Evolutionary conservation across 2,888 invertebrate genomes (phyloP).

Genomic region (Coelinius sp.): DNA sequence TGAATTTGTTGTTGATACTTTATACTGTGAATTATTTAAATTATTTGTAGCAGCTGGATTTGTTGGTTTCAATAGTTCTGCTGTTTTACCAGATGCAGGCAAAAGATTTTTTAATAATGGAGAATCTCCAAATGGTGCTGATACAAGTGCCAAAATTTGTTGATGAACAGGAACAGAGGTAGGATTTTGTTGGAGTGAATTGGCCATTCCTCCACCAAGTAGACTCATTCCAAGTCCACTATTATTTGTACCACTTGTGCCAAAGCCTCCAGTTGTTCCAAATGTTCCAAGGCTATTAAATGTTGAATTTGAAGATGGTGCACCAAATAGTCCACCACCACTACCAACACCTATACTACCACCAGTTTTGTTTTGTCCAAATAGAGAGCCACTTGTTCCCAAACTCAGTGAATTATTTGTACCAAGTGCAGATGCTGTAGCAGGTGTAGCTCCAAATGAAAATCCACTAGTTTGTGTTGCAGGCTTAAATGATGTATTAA

Average conservation of each 20-base stretch:
- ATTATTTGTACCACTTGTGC: conserved; percentile 55
- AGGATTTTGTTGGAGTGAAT: conserved; percentile 62
- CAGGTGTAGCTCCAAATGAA: conserved; percentile 62
- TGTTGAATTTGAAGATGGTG: conserved; percentile 67
- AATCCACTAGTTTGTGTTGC: conserved; percentile 67
- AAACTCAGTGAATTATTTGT: conserved; percentile 69
- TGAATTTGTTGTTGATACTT: conserved; percentile 74
- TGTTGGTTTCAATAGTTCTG: conserved; percentile 80
- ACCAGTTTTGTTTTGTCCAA: conserved; percentile 71
- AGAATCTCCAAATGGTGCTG: conserved; percentile 90
- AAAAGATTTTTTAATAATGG: conserved; percentile 84
- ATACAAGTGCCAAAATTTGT: conserved; percentile 82
- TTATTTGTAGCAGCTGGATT: conserved; percentile 79
- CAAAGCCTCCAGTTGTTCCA: conserved; percentile 69
- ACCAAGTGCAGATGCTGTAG: conserved; percentile 63
- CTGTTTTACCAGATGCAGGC: conserved; percentile 74
- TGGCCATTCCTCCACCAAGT: conserved; percentile 58
- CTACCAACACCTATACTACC: too few relatives aligned
- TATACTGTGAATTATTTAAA: conserved; percentile 75
- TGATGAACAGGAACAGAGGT: conserved; percentile 76
- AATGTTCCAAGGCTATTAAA: conserved; percentile 71
- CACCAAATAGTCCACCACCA: conserved; percentile 75
- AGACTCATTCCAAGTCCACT: conserved; percentile 58
- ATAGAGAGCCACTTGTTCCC: conserved; percentile 59
- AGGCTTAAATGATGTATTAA: conserved; percentile 71